A percentile compares a stretch with the other conserved stretches of the same genome.
phyloP scores from a whole-genome alignment of 2,797 vertebrate species.

The Sebastes hopkinsi region DNA sequence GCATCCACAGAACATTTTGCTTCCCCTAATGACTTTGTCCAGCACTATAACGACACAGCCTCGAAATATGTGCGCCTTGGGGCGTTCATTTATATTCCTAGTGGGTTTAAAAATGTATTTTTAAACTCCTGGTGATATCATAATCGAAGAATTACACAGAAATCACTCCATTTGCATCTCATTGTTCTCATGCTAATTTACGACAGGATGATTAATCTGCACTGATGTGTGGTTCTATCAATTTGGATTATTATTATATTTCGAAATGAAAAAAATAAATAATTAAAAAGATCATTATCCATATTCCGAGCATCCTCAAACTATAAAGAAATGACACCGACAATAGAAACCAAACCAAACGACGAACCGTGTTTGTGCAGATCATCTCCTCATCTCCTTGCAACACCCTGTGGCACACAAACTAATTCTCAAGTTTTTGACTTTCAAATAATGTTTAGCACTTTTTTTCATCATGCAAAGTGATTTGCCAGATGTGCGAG shows the following conservation, averaged over 20 bases:
- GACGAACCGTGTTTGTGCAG: background rate
- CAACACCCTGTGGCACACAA: background rate
- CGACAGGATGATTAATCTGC: background rate
- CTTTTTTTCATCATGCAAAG: background rate
- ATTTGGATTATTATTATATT: background rate
- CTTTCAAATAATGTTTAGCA: background rate
- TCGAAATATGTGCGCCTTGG: constrained; percentile 14
- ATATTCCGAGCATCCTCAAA: background rate
- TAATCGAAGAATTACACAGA: background rate
- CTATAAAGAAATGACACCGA: background rate
- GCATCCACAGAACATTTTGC: constrained; percentile 40
- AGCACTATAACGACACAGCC: constrained; percentile 7
- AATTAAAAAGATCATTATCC: background rate
- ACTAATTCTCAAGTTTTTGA: constrained; percentile 14
- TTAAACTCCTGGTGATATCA: background rate
- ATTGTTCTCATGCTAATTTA: background rate
- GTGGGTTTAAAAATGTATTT: constrained; percentile 31
- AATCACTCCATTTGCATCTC: background rate
- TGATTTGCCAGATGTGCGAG: background rate
- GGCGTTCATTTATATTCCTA: constrained; percentile 29
- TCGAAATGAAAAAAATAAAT: background rate
- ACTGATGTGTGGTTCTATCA: background rate
- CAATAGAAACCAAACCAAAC: background rate
- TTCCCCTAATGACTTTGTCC: constrained; percentile 47
- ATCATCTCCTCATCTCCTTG: background rate